Conservation (phyloP, 2,113 vertebrate genomes). For the Neopipo cinnamomea region DNA sequence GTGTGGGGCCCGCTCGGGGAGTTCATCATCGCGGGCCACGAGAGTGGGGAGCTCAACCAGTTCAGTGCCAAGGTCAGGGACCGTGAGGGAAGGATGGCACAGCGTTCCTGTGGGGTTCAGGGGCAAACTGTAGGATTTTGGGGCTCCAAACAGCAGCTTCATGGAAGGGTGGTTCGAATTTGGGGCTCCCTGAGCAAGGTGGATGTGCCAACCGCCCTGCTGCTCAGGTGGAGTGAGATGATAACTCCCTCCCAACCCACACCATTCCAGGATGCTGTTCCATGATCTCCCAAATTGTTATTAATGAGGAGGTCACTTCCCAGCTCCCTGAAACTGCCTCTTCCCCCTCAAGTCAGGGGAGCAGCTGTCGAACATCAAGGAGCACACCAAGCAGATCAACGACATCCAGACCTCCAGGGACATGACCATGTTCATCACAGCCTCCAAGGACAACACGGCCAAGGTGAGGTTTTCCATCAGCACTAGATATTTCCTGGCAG, state of each 20-base stretch:
- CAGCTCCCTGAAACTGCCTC: background rate
- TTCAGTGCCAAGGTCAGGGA: slow-evolving; percentile 90
- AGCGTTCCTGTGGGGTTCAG: fast-evolving
- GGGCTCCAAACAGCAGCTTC: background rate
- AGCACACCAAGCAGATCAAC: slow-evolving; percentile 96
- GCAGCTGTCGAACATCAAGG: slow-evolving; percentile 85
- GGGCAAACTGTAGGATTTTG: background rate
- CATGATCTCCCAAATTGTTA: background rate
- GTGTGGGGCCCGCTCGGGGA: slow-evolving; percentile 96
- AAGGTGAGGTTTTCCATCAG: slow-evolving; percentile 76
- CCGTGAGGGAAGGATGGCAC: background rate
- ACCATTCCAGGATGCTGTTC: background rate
- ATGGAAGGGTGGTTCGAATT: fast-evolving
- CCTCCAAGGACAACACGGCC: slow-evolving; percentile 94
- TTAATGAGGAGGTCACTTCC: fast-evolving
- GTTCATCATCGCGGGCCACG: slow-evolving; percentile 91
- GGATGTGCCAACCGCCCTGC: no score
- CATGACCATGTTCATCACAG: slow-evolving; percentile 94
- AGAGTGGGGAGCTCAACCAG: slow-evolving; percentile 94
- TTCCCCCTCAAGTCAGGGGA: slow-evolving; percentile 86
- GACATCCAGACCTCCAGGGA: slow-evolving; percentile 95
- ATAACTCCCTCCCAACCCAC: no score
- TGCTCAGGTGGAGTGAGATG: no score
- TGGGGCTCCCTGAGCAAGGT: fast-evolving
- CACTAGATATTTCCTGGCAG: background rate